Base-by-base conservation (phyloP, 2,888 invertebrate species). In the Tenthredo notha region DNA sequence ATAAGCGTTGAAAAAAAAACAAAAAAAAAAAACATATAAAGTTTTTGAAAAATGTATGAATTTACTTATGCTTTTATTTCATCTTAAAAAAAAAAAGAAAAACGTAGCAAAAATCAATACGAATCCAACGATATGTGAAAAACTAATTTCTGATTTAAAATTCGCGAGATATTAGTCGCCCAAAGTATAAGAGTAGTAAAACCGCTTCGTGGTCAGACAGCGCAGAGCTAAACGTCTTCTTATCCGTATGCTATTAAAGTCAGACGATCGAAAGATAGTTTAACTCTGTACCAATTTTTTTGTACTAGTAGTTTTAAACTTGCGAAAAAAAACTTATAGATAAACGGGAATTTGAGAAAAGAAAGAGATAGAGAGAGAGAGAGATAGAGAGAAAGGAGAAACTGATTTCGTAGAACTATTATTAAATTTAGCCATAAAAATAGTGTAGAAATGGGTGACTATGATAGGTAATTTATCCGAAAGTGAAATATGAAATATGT, bases 121-220 rank as follows among this genome's bases (percentile, higher is more conserved):
- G n/a, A 84, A 78, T 12, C 33, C 15, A 25, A 83, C 84, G 5
- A 80, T 74, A 9, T 78, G 70, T 84, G 25, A 70, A 54, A 37
- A 70, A 21, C 33, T 33, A 18, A 25, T 15, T 70, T 70, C 70
- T 29, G 70, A 37, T 37, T 5, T 15, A n/a, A 70, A 70, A 61
- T 25, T 61, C 25, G 25, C 25, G 25, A 61, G 61, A 12, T 61
- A 61, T 61, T 25, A 10, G 1, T 61, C 25, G 61, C 25, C 12
- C 21, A 0, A 25, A 61, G 61, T 61, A 70, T 37, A n/a, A 15
- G 33, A 70, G 70, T 70, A 37, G 70, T 70, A 37, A n/a, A 18
- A 1, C 70, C 70, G 33, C 70, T 33, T 70, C 37, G 29, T 70
- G 70, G 70, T 70, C 70, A 37, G 70, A 70, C 70, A 15, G 33